These are phyloP conservation scores for Trissolcus brochymenae DNA, from an alignment of 2,888 invertebrate species.

Conservation along the genomic window DNA sequence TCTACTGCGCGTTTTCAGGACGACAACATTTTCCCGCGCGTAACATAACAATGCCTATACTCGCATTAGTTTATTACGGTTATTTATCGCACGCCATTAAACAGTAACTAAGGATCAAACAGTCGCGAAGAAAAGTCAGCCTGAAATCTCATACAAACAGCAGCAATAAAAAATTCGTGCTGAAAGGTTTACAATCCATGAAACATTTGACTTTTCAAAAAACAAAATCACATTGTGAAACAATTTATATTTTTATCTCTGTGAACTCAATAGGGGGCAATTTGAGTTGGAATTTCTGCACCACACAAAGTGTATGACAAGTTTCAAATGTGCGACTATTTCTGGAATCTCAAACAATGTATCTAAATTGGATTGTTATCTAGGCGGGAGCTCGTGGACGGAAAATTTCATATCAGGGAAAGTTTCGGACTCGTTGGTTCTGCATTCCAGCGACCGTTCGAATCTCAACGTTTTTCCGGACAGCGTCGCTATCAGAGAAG, in stretches of 20 bases:
- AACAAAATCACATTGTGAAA: too few relatives aligned
- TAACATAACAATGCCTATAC: not conserved
- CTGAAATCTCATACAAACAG: not conserved
- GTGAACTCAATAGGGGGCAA: too few relatives aligned
- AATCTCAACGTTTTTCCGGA: constrained; percentile 51
- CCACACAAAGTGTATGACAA: not conserved
- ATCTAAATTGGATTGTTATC: constrained; percentile 22
- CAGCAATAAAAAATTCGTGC: not conserved
- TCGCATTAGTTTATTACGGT: constrained; percentile 13
- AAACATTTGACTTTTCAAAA: too few relatives aligned
- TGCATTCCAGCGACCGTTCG: constrained; percentile 46
- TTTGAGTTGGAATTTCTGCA: too few relatives aligned
- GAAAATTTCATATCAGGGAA: constrained; percentile 52
- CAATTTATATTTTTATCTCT: too few relatives aligned
- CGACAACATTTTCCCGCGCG: constrained; percentile 9
- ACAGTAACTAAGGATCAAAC: too few relatives aligned
- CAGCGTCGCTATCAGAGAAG: constrained; percentile 32
- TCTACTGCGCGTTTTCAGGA: constrained; percentile 28
- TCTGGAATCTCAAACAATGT: constrained; percentile 38
- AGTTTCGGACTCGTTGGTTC: constrained; percentile 45
- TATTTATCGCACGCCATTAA: constrained; percentile 9
- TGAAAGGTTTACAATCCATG: too few relatives aligned
- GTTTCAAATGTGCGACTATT: constrained; percentile 14
- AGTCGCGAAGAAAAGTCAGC: too few relatives aligned
- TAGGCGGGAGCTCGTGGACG: constrained; percentile 19